A percentile compares a stretch with the other conserved stretches of the same genome.
phyloP scores from a whole-genome alignment of 2,797 vertebrate species.

The Astyanax mexicanus region DNA sequence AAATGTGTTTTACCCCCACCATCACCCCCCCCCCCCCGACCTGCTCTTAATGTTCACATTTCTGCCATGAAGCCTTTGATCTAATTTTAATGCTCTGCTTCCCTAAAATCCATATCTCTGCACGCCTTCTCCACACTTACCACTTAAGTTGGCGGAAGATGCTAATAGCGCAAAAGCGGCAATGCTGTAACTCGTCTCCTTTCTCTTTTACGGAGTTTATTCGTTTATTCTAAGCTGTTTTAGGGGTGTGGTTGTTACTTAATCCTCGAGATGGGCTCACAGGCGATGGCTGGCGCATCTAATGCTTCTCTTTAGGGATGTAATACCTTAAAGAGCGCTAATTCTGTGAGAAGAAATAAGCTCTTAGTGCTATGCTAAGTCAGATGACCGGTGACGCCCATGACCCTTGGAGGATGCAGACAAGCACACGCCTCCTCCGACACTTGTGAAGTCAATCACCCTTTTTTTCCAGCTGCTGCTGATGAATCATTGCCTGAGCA shows the following conservation, averaged over 20 bases:
- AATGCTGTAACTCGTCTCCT: not conserved
- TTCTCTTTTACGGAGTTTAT: not conserved
- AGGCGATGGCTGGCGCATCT: not conserved
- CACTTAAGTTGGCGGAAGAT: slow-evolving; percentile 30
- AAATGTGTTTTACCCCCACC: slow-evolving; percentile 43
- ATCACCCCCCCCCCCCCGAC: too few relatives aligned
- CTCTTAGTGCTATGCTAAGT: too few relatives aligned
- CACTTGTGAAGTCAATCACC: too few relatives aligned
- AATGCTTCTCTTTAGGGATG: slow-evolving; percentile 30
- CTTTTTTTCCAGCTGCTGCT: too few relatives aligned
- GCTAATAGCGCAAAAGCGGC: slow-evolving; percentile 1
- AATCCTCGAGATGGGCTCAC: slow-evolving; percentile 38
- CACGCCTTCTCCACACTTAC: slow-evolving; percentile 26
- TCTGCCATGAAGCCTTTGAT: slow-evolving; percentile 51
- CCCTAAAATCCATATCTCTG: slow-evolving; percentile 38
- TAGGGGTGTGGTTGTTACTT: slow-evolving; percentile 20
- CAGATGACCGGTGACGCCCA: too few relatives aligned
- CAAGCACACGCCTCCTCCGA: too few relatives aligned
- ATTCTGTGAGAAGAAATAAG: too few relatives aligned
- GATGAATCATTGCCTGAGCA: too few relatives aligned
- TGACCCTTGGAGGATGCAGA: too few relatives aligned
- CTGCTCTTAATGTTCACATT: slow-evolving; percentile 37
- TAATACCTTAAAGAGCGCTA: slow-evolving; percentile 19
- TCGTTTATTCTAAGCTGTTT: slow-evolving; percentile 25
- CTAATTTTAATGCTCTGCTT: slow-evolving; percentile 57